Evolutionary conservation across 1,140 invertebrate genomes (phyloP), one percentile per base, ranked within the genome.

Genomic region (Brachionus calyciflorus): DNA sequence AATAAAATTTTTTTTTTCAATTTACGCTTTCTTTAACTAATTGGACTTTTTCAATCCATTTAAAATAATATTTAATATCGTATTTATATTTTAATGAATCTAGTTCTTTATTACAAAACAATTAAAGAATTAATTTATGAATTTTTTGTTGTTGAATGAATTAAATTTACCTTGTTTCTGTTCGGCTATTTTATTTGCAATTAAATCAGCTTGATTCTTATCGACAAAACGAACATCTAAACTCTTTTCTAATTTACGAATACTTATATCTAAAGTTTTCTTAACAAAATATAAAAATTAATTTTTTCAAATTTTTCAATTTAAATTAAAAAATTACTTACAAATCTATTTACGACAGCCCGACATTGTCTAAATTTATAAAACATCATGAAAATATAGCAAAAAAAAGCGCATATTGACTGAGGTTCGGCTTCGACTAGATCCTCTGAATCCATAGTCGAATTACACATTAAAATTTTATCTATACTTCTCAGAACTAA

Each of bases 301-400:
- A 44, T 24, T 46, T 65, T 46, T 44, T 63, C 1, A 0, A 63
- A n/a, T 37, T 14, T 26, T 28, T 10, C 12, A 33, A 60, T 12
- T 28, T n/a, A 14, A n/a, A 60, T n/a, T 6, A 60, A 37, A 40
- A 14, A 7, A 26, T 33, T 19, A 81, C 80, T 80, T 79, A 84
- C 83, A 26, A 80, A 78, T 78, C 81, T 75, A 26, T 80, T 80
- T 14, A 81, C 78, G 12, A 83, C 82, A 41, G 80, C 79, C 37
- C 79, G 78, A 26, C 79, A 80, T 76, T 84, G 83, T 49, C 82
- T 77, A 44, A 81, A 83, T 77, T 83, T 84, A 78, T 81, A 84
- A 12, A 81, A 82, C 55, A 83, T 79, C 82, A 84, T 84, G 57
- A 84, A 82, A 79, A 84, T 83, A 68, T 80, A 82, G 30, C 80